Percentiles rank a stretch among this genome's conserved stretches.
These are phyloP conservation scores for Wasmannia auropunctata DNA, from an alignment of 1,140 invertebrate genomes.

Conservation along the genomic window DNA sequence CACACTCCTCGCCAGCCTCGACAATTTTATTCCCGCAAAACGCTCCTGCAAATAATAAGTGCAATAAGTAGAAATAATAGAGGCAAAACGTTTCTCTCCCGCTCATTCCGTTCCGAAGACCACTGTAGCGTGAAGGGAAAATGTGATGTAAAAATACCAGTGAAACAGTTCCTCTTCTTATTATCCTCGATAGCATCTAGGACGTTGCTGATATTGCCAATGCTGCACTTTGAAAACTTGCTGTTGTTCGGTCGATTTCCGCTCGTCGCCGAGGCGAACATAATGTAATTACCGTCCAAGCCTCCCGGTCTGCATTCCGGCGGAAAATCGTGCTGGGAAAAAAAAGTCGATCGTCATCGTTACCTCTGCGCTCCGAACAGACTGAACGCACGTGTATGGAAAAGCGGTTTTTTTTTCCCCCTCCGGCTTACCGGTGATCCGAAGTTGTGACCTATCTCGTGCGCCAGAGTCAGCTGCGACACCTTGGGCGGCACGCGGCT, in stretches of 20 bases:
- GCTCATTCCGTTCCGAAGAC: not conserved
- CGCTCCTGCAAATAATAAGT: constrained; percentile 90
- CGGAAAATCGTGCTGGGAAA: constrained; percentile 97
- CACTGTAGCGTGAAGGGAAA: not conserved
- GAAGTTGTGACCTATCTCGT: constrained; percentile 99
- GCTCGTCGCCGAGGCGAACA: constrained; percentile 98
- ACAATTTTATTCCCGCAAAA: constrained; percentile 99
- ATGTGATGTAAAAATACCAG: constrained; percentile 83
- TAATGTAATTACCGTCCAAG: constrained; percentile 96
- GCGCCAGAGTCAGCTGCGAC: constrained; percentile 98
- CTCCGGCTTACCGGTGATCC: constrained; percentile 94
- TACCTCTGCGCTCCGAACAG: not conserved
- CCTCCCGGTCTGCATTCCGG: constrained; percentile 96
- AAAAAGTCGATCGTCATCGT: constrained; percentile 9
- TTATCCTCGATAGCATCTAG: constrained; percentile 96
- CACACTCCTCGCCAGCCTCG: constrained; percentile 98
- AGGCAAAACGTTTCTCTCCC: not conserved
- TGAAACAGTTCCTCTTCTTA: constrained; percentile 98
- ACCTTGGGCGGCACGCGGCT: constrained; percentile 98
- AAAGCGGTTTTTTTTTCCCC: not conserved
- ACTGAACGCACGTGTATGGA: not conserved
- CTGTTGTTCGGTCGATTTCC: constrained; percentile 98
- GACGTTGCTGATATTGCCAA: constrained; percentile 97
- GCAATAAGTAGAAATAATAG: constrained; percentile 84
- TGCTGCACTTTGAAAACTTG: constrained; percentile 96